Base-by-base conservation (phyloP, 2,888 invertebrate genomes). In the Erpobdella octoculata region DNA sequence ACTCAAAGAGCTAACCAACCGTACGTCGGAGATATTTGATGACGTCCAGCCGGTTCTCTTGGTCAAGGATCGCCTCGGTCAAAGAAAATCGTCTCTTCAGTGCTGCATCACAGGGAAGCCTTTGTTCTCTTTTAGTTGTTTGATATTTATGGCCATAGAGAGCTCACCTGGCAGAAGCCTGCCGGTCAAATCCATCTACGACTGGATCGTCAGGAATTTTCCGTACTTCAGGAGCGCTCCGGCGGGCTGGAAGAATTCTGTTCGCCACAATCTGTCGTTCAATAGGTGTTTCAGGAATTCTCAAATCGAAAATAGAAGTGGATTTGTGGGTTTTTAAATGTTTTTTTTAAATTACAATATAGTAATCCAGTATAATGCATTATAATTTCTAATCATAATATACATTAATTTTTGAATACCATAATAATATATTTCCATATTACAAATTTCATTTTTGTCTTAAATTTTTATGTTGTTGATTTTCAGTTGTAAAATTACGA, bases 91-190 rank as follows among this genome's bases (percentile, higher is more conserved):
- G n/a, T 53, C 53, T 1, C 28, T 53, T 28, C 53, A n/a, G 28
- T 21, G 28, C 18, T 6, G 1, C 35, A 12, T 1, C 5, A 28
- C 8, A 28, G 18, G 58, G 25, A 48, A 53, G 8, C 69, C 69
- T 8, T 58, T 35, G 21, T 58, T 69, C 18, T 69, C 69, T 6
- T 53, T 35, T 37, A 69, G 46, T 9, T 33, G n/a, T 15, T 21
- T 69, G 2, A 69, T 69, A 15, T 69, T 69, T n/a, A 21, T 69
- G 33, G 69, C 69, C 58, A 69, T 69, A 12, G 69, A 69, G 21
- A 46, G 25, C 18, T 69, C 69, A 2, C 18, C 58, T 5, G 21
- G 37, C 9, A 69, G 58, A n/a, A 38, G 58, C 33, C 37, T 69
- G 33, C 69, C 53, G 0, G 69, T 69, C 6, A 69, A 53, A 28